These are phyloP conservation scores for Caenorhabditis macrosperma DNA, from an alignment of 2,888 invertebrate genomes.

Conservation along the genomic window DNA sequence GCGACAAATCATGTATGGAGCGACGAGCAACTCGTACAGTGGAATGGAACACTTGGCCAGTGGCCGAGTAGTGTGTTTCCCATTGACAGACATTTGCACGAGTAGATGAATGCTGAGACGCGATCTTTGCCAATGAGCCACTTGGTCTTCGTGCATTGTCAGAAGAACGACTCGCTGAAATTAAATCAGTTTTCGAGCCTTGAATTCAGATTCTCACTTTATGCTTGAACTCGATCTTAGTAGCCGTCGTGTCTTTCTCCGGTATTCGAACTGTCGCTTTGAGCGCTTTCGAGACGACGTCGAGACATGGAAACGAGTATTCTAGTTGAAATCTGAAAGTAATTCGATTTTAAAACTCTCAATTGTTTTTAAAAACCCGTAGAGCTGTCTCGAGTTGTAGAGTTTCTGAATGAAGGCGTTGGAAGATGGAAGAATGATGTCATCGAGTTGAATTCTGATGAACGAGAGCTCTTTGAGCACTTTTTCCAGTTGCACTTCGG, in stretches of 20 bases:
- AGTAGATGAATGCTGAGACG: conserved; percentile 42
- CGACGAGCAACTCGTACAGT: conserved; percentile 57
- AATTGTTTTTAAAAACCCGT: conserved; percentile 10
- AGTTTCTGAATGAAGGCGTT: conserved; percentile 38
- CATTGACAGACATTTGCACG: conserved; percentile 29
- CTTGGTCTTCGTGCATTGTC: conserved; percentile 46
- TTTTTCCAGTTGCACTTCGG: conserved; percentile 48
- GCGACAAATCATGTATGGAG: conserved; percentile 62
- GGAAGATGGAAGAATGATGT: conserved; percentile 42
- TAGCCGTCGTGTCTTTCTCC: conserved; percentile 27
- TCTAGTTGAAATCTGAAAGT: conserved; percentile 57
- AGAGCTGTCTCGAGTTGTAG: conserved; percentile 24
- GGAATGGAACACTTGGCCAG: conserved; percentile 60
- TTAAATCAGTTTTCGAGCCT: not conserved
- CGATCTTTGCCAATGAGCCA: conserved; percentile 33
- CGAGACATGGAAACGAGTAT: conserved; percentile 65
- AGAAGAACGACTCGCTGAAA: conserved; percentile 44
- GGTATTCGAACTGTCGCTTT: conserved; percentile 43
- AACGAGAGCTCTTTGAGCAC: conserved; percentile 63
- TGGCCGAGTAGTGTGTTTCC: conserved; percentile 52
- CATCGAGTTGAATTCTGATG: conserved; percentile 62
- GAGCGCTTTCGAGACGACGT: conserved; percentile 54
- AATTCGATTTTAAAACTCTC: not conserved
- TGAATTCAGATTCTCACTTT: conserved; percentile 19
- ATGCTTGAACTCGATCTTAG: conserved; percentile 60